Conservation (phyloP, 1,140 invertebrate genomes). For the Drosophila pruinosa region DNA sequence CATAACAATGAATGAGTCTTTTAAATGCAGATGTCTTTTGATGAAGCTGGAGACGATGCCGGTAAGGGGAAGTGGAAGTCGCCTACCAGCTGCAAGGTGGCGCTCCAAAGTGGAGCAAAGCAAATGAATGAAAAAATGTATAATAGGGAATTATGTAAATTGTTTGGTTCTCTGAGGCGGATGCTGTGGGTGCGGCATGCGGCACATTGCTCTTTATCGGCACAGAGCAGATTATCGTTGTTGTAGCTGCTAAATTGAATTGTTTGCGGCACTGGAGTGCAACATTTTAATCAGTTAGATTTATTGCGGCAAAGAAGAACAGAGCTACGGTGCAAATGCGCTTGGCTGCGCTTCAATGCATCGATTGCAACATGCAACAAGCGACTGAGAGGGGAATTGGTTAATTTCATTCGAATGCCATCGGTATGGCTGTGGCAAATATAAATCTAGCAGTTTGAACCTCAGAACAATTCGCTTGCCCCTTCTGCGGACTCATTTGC, state of each 20-base stretch:
- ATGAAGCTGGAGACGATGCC: background rate
- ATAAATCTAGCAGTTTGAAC: background rate
- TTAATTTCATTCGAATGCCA: conserved; percentile 34
- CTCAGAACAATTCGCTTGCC: background rate
- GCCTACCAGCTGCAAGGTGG: conserved; percentile 3
- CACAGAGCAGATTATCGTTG: conserved; percentile 39
- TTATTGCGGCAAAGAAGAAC: conserved; percentile 24
- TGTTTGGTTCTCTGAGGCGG: conserved; percentile 11
- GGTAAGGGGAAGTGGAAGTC: background rate
- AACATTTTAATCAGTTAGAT: conserved; percentile 47
- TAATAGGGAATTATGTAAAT: conserved; percentile 28
- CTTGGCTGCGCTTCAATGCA: conserved; percentile 40
- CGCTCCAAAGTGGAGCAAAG: conserved; percentile 12
- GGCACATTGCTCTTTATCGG: conserved; percentile 39
- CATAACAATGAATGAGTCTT: conserved; percentile 1
- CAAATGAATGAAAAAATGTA: conserved; percentile 1
- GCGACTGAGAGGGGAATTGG: conserved; percentile 1
- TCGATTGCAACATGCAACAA: background rate
- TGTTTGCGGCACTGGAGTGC: conserved; percentile 32
- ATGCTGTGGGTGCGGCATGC: conserved; percentile 39
- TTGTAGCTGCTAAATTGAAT: conserved; percentile 46
- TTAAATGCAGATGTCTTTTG: conserved; percentile 24
- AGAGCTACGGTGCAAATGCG: conserved; percentile 11
- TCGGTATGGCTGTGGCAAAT: background rate
- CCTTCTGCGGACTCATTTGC: conserved; percentile 13